Conservation (phyloP, 2,113 vertebrate species). For the Hemicordylus capensis region DNA sequence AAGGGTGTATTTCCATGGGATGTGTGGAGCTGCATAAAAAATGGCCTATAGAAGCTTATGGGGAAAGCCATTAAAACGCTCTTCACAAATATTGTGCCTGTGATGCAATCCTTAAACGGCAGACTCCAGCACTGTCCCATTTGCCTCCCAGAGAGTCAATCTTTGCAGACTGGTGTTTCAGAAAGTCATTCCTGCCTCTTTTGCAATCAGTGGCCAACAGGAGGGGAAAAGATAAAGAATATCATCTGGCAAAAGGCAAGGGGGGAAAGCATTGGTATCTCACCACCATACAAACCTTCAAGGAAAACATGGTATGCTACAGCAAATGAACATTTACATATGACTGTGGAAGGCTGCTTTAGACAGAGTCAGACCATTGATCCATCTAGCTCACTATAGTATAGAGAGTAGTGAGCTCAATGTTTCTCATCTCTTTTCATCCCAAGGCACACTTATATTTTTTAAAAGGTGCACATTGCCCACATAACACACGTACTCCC, state of each 20-base stretch:
- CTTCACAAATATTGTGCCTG: conserved; percentile 7
- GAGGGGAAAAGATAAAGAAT: background rate
- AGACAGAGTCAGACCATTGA: too few species aligned
- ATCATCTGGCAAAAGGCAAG: background rate
- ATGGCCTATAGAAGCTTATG: conserved; percentile 9
- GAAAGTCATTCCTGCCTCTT: background rate
- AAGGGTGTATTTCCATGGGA: conserved; percentile 7
- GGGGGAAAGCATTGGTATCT: background rate
- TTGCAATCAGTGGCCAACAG: background rate
- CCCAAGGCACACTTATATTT: too few species aligned
- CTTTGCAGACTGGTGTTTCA: background rate
- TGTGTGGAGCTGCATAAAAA: conserved; percentile 21
- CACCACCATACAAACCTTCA: background rate
- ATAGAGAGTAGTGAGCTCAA: too few species aligned
- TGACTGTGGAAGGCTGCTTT: too few species aligned
- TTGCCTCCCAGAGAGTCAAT: background rate
- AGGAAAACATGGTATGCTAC: too few species aligned
- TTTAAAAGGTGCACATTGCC: too few species aligned
- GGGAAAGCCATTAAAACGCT: conserved; percentile 15
- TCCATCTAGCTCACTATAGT: too few species aligned
- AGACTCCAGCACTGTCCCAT: background rate
- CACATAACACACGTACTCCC: too few species aligned
- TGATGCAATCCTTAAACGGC: background rate
- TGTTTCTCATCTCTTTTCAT: too few species aligned
- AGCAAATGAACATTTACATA: too few species aligned